Percentiles rank a stretch among this genome's conserved stretches.
Evolutionary conservation across 2,797 vertebrate genomes (phyloP).

Genomic region (Danio albolineatus): DNA sequence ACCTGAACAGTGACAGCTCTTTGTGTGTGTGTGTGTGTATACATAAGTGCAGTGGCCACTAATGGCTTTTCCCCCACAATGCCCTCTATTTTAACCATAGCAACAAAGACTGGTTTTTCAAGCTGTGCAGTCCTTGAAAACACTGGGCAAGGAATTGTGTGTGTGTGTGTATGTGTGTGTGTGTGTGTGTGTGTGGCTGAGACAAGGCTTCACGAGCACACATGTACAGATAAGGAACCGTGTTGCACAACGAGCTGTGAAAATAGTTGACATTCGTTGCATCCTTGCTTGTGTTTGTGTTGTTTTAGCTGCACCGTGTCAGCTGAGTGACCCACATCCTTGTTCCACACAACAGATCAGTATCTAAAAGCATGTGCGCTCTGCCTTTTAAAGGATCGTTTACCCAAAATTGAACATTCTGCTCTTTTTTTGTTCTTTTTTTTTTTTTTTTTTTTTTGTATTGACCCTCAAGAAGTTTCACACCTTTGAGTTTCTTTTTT

Average conservation of each 20-base stretch:
- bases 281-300: background rate
- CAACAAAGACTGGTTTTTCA: constrained; percentile 90
- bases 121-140: constrained; percentile 77
- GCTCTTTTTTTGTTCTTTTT: too few species aligned
- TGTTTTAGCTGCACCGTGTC: background rate
- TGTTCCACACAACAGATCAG: background rate
- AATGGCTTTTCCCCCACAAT: constrained; percentile 71
- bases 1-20: background rate
- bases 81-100: constrained; percentile 79
- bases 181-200: constrained; percentile 3
- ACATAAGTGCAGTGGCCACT: constrained; percentile 58
- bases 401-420: too few species aligned
- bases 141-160: constrained; percentile 49
- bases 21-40: constrained; percentile 46
- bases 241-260: background rate
- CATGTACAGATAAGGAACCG: constrained; percentile 25
- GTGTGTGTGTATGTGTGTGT: too few species aligned
- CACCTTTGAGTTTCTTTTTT: too few species aligned
- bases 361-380: background rate
- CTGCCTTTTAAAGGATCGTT: background rate
- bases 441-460: too few species aligned
- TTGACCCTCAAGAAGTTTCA: too few species aligned
- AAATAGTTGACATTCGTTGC: constrained; percentile 24
- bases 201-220: background rate
- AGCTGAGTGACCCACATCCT: background rate